Evolutionary conservation across 2,797 vertebrate species (phyloP).

Genomic region (Gymnocypris eckloni): DNA sequence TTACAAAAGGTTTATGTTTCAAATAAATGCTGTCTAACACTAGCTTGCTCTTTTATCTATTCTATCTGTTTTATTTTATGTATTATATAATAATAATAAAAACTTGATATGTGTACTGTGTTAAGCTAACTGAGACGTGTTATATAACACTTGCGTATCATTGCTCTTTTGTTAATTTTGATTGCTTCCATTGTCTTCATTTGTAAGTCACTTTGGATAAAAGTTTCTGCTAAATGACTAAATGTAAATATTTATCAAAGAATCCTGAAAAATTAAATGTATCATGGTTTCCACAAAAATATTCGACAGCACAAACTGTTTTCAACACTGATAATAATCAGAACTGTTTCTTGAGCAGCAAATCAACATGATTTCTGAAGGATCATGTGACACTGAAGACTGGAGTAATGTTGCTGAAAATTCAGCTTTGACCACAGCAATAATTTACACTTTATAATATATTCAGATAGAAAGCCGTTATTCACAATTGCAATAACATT

Average conservation of each 20-base stretch:
- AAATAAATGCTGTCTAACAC: not conserved
- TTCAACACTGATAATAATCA: not conserved
- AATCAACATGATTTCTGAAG: not conserved
- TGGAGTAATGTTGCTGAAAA: not conserved
- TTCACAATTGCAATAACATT: not conserved
- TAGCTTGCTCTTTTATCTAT: no score
- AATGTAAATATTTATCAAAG: no score
- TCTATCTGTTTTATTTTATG: no score
- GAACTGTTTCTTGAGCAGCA: not conserved
- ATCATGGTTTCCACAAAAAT: not conserved
- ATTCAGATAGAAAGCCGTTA: not conserved
- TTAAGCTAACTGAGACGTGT: no score
- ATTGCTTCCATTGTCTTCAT: no score
- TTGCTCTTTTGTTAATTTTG: no score
- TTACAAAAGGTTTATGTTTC: not conserved
- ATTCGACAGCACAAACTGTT: not conserved
- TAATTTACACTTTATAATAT: not conserved
- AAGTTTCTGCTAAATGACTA: no score
- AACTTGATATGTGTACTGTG: no score
- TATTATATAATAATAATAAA: no score
- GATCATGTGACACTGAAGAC: not conserved
- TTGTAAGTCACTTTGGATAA: no score
- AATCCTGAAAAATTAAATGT: not conserved
- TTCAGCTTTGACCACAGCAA: not conserved
- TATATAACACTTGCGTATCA: no score